Evolutionary conservation across 2,113 vertebrate genomes (phyloP).

Genomic region (Cariama cristata): DNA sequence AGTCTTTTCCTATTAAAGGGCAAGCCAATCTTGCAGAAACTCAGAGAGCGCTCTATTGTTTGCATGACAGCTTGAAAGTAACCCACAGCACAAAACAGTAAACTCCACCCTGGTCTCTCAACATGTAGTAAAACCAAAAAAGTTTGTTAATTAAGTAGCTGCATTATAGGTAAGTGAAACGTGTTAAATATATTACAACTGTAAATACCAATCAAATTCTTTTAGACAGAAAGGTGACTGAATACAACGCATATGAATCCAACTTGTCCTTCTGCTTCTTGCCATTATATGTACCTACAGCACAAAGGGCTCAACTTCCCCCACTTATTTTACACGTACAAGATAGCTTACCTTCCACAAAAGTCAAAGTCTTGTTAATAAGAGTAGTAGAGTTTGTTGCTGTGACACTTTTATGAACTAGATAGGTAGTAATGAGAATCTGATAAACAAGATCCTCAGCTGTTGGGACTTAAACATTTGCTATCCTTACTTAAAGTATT

Average conservation of each 20-base stretch:
- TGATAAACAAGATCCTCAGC: neutral
- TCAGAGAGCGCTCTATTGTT: neutral
- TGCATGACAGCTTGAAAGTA: neutral
- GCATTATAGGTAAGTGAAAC: neutral
- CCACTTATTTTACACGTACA: neutral
- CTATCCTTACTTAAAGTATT: neutral
- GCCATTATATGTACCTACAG: rapidly evolving
- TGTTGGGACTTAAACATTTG: neutral
- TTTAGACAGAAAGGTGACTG: neutral
- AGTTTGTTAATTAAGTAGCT: neutral
- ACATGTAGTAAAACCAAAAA: neutral
- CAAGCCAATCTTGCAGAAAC: neutral
- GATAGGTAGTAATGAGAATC: neutral
- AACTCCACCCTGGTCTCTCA: neutral
- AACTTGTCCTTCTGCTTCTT: neutral
- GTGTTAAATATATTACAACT: neutral
- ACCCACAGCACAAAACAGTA: neutral
- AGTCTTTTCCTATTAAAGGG: neutral
- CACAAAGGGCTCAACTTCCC: neutral
- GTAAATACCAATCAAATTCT: neutral
- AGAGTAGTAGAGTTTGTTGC: neutral
- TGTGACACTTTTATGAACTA: neutral
- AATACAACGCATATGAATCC: neutral
- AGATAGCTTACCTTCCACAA: neutral
- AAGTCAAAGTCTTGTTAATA: neutral